Conservation (phyloP, 2,888 invertebrate genomes). For the Acrobasis consociella region DNA sequence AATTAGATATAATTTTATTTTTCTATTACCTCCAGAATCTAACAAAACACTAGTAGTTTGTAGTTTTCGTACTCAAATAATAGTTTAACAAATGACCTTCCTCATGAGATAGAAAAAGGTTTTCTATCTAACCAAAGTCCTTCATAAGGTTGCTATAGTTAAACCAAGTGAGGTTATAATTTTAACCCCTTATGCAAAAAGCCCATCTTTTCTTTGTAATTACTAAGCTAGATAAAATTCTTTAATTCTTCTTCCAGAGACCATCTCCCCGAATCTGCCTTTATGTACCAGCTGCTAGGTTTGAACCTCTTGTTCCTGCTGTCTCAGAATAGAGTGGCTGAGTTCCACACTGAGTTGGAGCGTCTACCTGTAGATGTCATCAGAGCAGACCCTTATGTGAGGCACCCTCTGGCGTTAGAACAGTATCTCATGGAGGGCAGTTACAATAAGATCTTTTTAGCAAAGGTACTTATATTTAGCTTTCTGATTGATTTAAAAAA, state of each 20-base stretch:
- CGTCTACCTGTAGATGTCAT: constrained; percentile 95
- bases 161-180: not conserved
- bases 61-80: too few relatives aligned
- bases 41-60: too few relatives aligned
- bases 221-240: too few relatives aligned
- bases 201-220: too few relatives aligned
- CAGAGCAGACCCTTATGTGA: constrained; percentile 95
- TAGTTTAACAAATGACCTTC: too few relatives aligned
- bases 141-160: too few relatives aligned
- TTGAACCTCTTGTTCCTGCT: constrained; percentile 96
- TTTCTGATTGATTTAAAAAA: not conserved
- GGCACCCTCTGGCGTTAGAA: constrained; percentile 96
- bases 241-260: constrained; percentile 60
- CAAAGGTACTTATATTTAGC: constrained; percentile 81
- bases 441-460: constrained; percentile 98
- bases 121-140: too few relatives aligned
- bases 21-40: too few relatives aligned
- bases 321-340: constrained; percentile 97
- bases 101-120: too few relatives aligned
- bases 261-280: constrained; percentile 94
- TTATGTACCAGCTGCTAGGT: constrained; percentile 96
- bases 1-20: too few relatives aligned
- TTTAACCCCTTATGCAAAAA: not conserved
- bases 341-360: constrained; percentile 99
- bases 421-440: constrained; percentile 99